Evolutionary conservation across 2,888 invertebrate species (phyloP), one percentile per base, ranked within the genome.

Genomic region (Drosophila mercatorum): DNA sequence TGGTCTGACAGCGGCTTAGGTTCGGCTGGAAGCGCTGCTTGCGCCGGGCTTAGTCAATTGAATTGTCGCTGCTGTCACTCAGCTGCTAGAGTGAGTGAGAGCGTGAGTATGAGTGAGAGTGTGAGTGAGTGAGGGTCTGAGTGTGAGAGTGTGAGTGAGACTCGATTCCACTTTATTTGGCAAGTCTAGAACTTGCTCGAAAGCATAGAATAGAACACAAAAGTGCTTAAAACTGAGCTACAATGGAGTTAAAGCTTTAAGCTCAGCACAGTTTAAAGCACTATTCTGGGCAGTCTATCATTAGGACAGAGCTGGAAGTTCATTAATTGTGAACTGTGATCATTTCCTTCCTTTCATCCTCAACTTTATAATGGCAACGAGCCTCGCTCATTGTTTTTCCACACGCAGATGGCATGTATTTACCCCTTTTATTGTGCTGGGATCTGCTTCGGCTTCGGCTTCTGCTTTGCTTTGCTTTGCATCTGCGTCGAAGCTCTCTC

Each of bases 401-500:
- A 38, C 34, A 52, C 26, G 26, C 56, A 51, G 44, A 44, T 53
- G 66, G 57, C 22, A 2, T 22, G 22, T 60, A 71, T 62, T 67
- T 71, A 72, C 57, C 72, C 75, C 67, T 52, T 69, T 75, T 75
- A 38, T 47, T 59, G 51, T 66, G 36, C 59, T 7, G 49, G 43
- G 38, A 47, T 74, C 68, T 57, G 49, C 52, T 68, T 57, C 40
- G 31, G 46, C 44, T 51, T 34, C 53, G 3, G 31, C 44, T 51
- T 34, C 53, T 3, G 31, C 40, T 38, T 36, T 51, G 31, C 40
- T 38, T 36, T 51, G 41, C 51, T 46, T 57, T 72, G 82, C 87
- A 77, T 81, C 87, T 83, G 76, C 73, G 52, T n/a, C 64, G 43
- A 65, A 65, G 64, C 68, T 72, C 62, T 52, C 43, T 44, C 28